phyloP scores from a whole-genome alignment of 2,888 invertebrate species.

The Chrysomela aeneicollis region DNA sequence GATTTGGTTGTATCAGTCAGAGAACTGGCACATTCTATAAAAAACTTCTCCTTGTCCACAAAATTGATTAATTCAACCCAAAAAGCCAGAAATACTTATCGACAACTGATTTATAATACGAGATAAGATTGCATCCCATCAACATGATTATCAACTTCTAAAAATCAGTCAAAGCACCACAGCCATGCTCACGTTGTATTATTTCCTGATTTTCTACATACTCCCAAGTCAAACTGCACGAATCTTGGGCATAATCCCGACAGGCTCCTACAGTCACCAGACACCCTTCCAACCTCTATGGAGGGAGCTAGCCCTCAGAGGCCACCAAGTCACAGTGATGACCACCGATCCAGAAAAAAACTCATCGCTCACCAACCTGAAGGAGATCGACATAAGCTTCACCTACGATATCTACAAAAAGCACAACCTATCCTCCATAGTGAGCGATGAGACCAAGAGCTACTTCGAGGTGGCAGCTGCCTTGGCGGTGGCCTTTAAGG shows the following conservation, averaged over 20 bases:
- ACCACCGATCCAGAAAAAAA: constrained; percentile 61
- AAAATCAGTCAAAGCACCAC: background rate
- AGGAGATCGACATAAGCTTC: constrained; percentile 57
- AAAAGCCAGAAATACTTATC: too few species aligned
- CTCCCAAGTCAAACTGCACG: constrained; percentile 28
- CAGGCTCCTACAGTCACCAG: constrained; percentile 61
- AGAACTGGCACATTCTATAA: too few species aligned
- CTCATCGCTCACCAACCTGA: constrained; percentile 54
- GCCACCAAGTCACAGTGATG: constrained; percentile 63
- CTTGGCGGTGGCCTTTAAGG: constrained; percentile 34
- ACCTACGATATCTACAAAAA: constrained; percentile 50
- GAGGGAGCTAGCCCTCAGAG: constrained; percentile 59
- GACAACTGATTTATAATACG: too few species aligned
- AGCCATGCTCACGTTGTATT: background rate
- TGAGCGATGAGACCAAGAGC: constrained; percentile 38
- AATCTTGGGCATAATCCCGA: constrained; percentile 45
- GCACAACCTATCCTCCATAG: constrained; percentile 32
- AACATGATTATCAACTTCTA: too few species aligned
- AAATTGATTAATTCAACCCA: too few species aligned
- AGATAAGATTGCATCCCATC: too few species aligned
- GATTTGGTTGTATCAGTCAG: too few species aligned
- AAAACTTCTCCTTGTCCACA: too few species aligned
- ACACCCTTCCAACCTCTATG: constrained; percentile 61
- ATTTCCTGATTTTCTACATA: background rate
- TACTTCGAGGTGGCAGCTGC: constrained; percentile 32